Evolutionary conservation across 2,797 vertebrate species (phyloP).

Genomic region (Anableps anableps): DNA sequence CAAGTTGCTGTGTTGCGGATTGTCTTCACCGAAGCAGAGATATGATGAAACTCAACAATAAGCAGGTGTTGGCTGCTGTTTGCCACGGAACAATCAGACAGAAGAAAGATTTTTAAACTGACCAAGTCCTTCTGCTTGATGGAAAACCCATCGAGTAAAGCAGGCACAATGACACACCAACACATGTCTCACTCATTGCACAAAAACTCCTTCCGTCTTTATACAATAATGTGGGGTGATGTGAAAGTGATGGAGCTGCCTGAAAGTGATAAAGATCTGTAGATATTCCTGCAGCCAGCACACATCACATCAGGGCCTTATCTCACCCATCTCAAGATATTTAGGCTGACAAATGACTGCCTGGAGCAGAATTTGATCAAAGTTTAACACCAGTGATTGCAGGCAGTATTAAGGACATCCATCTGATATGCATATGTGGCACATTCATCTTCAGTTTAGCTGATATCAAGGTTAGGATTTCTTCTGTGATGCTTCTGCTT

Average conservation of each 20-base stretch:
- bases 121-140: slow-evolving; percentile 33
- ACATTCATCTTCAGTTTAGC: slow-evolving; percentile 11
- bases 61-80: slow-evolving; percentile 60
- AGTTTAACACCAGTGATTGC: slow-evolving; percentile 28
- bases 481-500: not conserved
- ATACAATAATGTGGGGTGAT: slow-evolving; percentile 47
- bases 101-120: slow-evolving; percentile 26
- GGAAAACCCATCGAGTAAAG: slow-evolving; percentile 40
- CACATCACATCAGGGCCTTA: slow-evolving; percentile 22
- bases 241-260: slow-evolving; percentile 37
- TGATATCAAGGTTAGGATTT: slow-evolving; percentile 1
- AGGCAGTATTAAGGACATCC: slow-evolving; percentile 5
- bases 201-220: slow-evolving; percentile 34
- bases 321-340: slow-evolving; percentile 47
- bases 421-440: slow-evolving; percentile 11
- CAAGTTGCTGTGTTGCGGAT: slow-evolving; percentile 66
- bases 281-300: slow-evolving; percentile 46
- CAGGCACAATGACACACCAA: slow-evolving; percentile 18
- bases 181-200: slow-evolving; percentile 35
- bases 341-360: slow-evolving; percentile 27
- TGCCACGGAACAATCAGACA: slow-evolving; percentile 16
- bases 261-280: slow-evolving; percentile 53
- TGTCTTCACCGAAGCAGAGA: slow-evolving; percentile 51
- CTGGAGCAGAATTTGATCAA: slow-evolving; percentile 25
- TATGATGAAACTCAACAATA: slow-evolving; percentile 68